Evolutionary conservation across 2,113 vertebrate genomes (phyloP).

Genomic region (Ascaphus truei): DNA sequence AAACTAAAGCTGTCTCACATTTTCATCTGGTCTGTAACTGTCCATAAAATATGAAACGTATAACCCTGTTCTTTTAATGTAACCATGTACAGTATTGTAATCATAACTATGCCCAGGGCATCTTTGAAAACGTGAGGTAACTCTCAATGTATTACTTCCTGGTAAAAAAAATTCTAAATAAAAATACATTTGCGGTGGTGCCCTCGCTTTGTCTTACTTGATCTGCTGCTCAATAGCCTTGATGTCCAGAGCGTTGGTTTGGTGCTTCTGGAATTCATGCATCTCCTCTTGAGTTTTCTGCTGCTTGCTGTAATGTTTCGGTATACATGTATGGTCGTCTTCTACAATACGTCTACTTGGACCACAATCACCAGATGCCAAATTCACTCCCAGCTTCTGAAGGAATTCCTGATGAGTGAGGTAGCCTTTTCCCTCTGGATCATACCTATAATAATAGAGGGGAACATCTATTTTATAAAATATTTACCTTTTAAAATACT

Average conservation of each 20-base stretch:
- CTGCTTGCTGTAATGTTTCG: constrained; percentile 48
- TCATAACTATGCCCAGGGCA: too few species aligned
- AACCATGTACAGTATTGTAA: too few species aligned
- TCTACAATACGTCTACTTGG: constrained; percentile 25
- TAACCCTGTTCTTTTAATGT: too few species aligned
- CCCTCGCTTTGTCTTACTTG: constrained; percentile 40
- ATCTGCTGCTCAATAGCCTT: constrained; percentile 43
- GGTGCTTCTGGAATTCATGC: constrained; percentile 27
- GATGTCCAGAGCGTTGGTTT: constrained; percentile 33
- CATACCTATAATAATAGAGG: constrained; percentile 64
- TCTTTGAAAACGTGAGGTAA: too few species aligned
- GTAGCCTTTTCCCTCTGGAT: constrained; percentile 53
- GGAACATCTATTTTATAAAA: too few species aligned
- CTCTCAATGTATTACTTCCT: too few species aligned
- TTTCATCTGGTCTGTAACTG: too few species aligned
- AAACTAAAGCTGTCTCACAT: too few species aligned
- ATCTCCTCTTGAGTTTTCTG: constrained; percentile 42
- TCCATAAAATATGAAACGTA: too few species aligned
- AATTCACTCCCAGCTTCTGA: constrained; percentile 48
- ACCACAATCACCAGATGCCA: constrained; percentile 11
- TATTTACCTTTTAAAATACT: too few species aligned
- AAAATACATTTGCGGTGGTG: too few species aligned
- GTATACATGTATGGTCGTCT: constrained; percentile 40
- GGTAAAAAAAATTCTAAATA: too few species aligned
- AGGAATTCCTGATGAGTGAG: constrained; percentile 63